phyloP scores from a whole-genome alignment of 2,797 vertebrate genomes.

The Aphelocoma californica region DNA sequence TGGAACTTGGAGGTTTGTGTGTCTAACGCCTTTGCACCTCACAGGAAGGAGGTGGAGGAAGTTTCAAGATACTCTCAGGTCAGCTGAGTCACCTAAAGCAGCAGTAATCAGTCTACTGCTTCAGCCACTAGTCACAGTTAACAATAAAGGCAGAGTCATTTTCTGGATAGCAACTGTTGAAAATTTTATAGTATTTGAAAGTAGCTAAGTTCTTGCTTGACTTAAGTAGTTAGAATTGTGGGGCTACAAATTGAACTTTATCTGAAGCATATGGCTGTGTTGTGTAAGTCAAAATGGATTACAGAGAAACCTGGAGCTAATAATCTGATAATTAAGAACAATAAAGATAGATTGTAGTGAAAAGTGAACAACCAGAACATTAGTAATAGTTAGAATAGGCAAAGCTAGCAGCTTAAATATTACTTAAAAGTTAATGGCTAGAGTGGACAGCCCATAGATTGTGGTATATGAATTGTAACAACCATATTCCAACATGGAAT shows the following conservation, averaged over 20 bases:
- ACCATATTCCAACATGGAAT: background rate
- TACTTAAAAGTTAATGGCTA: background rate
- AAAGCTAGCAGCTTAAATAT: background rate
- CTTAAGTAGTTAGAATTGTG: background rate
- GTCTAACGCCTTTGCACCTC: background rate
- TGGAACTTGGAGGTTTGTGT: background rate
- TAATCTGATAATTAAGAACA: background rate
- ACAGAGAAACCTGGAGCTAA: background rate
- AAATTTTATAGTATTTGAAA: background rate
- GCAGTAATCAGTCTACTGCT: background rate
- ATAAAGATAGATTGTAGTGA: background rate
- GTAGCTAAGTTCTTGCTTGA: background rate
- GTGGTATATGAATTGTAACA: background rate
- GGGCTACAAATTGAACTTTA: background rate
- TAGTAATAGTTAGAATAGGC: background rate
- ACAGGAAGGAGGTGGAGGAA: background rate
- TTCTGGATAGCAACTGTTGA: background rate
- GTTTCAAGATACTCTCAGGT: background rate
- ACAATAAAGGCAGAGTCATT: background rate
- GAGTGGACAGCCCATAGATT: background rate
- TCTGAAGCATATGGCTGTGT: background rate
- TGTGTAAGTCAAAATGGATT: background rate
- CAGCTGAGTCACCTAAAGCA: background rate
- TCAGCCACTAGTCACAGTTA: background rate
- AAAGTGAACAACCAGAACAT: background rate